Base-by-base conservation (phyloP, 2,113 vertebrate species). In the Leiothrix lutea region DNA sequence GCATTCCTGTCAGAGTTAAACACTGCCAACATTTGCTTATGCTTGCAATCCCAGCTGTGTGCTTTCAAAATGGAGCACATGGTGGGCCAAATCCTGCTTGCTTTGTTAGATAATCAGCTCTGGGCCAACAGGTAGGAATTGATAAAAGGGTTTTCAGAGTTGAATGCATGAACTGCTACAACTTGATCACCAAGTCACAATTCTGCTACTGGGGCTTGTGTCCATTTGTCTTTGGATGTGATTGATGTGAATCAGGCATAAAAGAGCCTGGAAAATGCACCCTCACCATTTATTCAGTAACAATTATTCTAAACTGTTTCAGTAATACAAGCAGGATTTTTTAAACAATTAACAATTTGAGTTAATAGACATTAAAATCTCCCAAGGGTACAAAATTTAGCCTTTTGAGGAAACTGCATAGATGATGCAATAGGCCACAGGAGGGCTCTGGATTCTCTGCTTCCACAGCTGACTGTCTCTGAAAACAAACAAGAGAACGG, bases 1-100 rank as follows among this genome's bases (percentile, higher is more conserved):
- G 62, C 61, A 66, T 91, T 54, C 53, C 67, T 94, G 73, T 44
- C 35, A 75, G 66, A 93, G 38, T 77, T 91, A 51, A 82, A 66
- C 50, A n/a, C 35, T 83, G 88, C 82, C 67, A 97, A 24, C 44
- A n/a, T 95, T 93, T 95, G 91, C 94, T 94, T 85, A 31, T 80
- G 29, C 65, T 87, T 79, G 57, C 33, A 50, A 12, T 90, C 57
- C 35, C 94, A 88, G 71, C 69, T 80, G 28, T 79, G 25, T 86
- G 28, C 50, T 79, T 96, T 92, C 51, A 89, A 88, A 74, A 61
- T 88, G 67, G 88, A 90, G 58, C 61, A 31, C 40, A 6, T 2
- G 6, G 42, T 80, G 70, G 95, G 57, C 81, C 85, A 86, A 66
- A 72, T 88, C 64, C 79, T 91, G 70, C 66, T 80, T 87, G 36